Evolutionary conservation across 2,113 vertebrate genomes (phyloP), one percentile per base, ranked within the genome.

Genomic region (Vulpes lagopus): DNA sequence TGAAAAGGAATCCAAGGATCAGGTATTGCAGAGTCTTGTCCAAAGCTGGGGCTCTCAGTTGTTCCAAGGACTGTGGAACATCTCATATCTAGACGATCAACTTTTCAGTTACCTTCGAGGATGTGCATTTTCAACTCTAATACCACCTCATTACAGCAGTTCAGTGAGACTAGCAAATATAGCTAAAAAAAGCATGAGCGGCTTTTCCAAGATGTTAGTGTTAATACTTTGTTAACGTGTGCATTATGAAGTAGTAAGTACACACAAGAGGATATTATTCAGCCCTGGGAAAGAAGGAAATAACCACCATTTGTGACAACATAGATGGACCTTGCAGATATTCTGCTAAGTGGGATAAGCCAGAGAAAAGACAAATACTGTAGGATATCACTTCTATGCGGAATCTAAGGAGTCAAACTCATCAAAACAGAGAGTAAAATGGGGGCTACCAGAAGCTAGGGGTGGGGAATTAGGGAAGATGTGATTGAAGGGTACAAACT

Each of bases 1-100:
- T 96, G 73, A 97, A 97, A 96, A 74, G 22, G 14, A 65, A 95
- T 85, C 96, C 95, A 93, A 94, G 62, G 20, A 96, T 60, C 94
- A 96, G 2, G 8, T 73, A 25, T 57, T 20, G 11, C 88, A 90
- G 76, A 43, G 60, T 53, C 17, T 64, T 55, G 14, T 64, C 57
- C 35, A 69, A 65, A 49, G n/a, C 35, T 11, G 30, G 30, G 57
- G 35, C 16, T 51, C 55, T 92, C 8, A 22, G 85, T 64, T 25
- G 0, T 11, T 93, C 88, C 30, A 2, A n/a, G 3, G 94, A 25
- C 69, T 78, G 3, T 23, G 25, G 14, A 32, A 38, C 55, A 38
- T 43, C 73, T 89, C 79, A 95, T 53, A 30, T 69, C 51, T 19
- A 93, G 53, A n/a, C 1, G 12, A 69, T 20, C 0, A 20, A 30